Percentiles rank a stretch among this genome's conserved stretches.
Conservation (phyloP, 2,797 vertebrate genomes). For the Gallirallus australis region DNA sequence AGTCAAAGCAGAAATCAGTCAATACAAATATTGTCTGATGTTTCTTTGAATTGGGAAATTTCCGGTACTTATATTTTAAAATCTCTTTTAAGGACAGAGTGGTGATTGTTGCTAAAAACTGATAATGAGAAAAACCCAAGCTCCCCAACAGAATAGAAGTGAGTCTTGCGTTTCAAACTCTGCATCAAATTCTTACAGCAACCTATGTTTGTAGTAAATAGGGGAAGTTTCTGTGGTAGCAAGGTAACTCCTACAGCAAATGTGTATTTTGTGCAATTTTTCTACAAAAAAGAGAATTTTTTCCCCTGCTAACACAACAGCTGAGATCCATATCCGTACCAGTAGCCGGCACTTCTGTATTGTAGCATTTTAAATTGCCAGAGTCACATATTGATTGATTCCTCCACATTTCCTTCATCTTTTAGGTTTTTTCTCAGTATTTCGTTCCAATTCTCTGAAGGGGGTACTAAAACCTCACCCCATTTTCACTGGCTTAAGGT, state of each 20-base stretch:
- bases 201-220: not conserved
- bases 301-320: not conserved
- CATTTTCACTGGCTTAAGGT: not conserved
- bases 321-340: not conserved
- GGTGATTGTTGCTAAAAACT: not conserved
- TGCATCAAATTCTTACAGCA: not conserved
- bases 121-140: not conserved
- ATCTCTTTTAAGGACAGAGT: not conserved
- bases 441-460: not conserved
- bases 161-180: slow-evolving; percentile 28
- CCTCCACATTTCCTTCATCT: not conserved
- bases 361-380: not conserved
- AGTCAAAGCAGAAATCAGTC: not conserved
- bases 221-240: not conserved
- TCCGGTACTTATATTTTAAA: not conserved
- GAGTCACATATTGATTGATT: not conserved
- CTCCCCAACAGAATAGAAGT: not conserved
- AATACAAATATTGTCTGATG: not conserved
- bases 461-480: not conserved
- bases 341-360: not conserved
- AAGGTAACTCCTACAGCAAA: not conserved
- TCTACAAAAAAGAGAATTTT: not conserved
- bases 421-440: not conserved
- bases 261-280: not conserved
- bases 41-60: not conserved